phyloP scores from a whole-genome alignment of 2,797 vertebrate genomes.

The Otus scops region DNA sequence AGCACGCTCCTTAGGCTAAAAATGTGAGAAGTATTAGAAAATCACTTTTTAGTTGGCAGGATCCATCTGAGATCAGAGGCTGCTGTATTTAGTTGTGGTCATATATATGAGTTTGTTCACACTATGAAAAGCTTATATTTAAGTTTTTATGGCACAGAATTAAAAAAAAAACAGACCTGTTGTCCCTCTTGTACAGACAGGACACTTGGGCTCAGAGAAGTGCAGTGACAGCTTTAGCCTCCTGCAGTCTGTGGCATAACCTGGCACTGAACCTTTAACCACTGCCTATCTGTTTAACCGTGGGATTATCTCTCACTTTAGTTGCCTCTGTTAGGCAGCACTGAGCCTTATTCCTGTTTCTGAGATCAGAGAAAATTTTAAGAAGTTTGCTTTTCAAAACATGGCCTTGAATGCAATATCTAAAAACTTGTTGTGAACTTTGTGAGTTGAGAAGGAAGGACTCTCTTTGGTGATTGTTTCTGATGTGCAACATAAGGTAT shows the following conservation, averaged over 20 bases:
- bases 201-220: not conserved
- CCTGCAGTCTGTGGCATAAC: not conserved
- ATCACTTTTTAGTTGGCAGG: not conserved
- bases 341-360: not conserved
- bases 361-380: not conserved
- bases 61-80: not conserved
- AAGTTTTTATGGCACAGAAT: not conserved
- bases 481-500: not conserved
- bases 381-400: not conserved
- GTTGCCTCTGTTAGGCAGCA: not conserved
- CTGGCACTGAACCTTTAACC: not conserved
- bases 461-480: not conserved
- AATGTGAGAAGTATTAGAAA: not conserved
- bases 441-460: not conserved
- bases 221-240: not conserved
- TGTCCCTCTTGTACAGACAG: not conserved
- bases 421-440: not conserved
- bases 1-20: not conserved
- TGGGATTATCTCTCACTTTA: not conserved
- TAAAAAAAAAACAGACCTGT: not conserved
- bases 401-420: not conserved
- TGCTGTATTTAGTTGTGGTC: not conserved
- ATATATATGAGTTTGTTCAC: not conserved
- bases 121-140: not conserved
- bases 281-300: not conserved